Conservation (phyloP, 1,140 invertebrate species). For the Panagrolaimus sp. region DNA sequence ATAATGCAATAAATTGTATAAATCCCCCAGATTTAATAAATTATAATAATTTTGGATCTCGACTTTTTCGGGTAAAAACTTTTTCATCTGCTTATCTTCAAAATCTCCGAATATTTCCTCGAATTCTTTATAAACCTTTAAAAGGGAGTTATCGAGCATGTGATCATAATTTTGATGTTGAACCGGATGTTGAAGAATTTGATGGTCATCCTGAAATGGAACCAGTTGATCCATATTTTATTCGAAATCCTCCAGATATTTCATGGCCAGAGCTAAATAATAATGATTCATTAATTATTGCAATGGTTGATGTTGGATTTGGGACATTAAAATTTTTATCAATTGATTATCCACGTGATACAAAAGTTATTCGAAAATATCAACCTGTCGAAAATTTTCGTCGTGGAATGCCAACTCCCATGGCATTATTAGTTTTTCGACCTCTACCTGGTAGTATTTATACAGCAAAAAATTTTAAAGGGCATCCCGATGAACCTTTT, state of each 20-base stretch:
- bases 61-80: constrained; percentile 51
- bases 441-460: background rate
- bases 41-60: constrained; percentile 36
- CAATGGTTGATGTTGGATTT: constrained; percentile 52
- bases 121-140: constrained; percentile 42
- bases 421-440: constrained; percentile 50
- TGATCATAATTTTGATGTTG: constrained; percentile 48
- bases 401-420: constrained; percentile 45
- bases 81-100: constrained; percentile 49
- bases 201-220: constrained; percentile 46
- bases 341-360: constrained; percentile 48
- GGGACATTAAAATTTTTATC: constrained; percentile 49
- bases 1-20: constrained; percentile 40
- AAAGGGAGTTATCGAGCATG: constrained; percentile 51
- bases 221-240: constrained; percentile 43
- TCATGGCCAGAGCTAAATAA: constrained; percentile 44
- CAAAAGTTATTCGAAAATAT: constrained; percentile 45
- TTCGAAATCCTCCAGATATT: constrained; percentile 42
- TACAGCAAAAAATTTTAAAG: constrained; percentile 4
- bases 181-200: constrained; percentile 7
- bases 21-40: constrained; percentile 38
- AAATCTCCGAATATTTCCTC: constrained; percentile 48
- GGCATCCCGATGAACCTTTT: constrained; percentile 31
- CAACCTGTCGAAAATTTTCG: constrained; percentile 53
- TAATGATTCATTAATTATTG: constrained; percentile 43